A percentile compares a stretch with the other conserved stretches of the same genome.
Evolutionary conservation across 1,140 invertebrate species (phyloP).

Genomic region (Nasonia giraulti): DNA sequence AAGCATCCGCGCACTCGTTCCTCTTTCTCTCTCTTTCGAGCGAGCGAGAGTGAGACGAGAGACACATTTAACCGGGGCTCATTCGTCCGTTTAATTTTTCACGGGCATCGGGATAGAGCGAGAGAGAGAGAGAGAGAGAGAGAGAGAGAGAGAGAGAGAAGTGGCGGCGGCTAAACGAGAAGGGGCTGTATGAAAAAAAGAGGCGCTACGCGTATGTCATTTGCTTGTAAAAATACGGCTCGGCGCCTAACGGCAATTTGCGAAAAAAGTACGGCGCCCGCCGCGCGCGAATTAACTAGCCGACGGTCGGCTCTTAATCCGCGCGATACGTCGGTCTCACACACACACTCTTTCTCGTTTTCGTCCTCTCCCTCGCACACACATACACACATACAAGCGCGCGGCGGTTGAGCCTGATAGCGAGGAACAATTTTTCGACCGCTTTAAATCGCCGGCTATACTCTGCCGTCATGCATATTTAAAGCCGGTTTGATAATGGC

Average conservation of each 20-base stretch:
- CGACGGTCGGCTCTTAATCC: conserved; percentile 54
- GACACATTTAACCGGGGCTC: conserved; percentile 29
- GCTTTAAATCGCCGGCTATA: conserved; percentile 10
- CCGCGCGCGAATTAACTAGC: conserved; percentile 59
- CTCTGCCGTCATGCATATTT: conserved; percentile 40
- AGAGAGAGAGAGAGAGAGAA: background rate
- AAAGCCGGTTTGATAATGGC: conserved; percentile 37
- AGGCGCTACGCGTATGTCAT: conserved; percentile 56
- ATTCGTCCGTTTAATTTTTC: conserved; percentile 41
- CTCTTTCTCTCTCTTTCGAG: background rate
- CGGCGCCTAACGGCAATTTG: conserved; percentile 59
- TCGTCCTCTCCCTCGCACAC: background rate
- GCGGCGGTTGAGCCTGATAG: background rate
- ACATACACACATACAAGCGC: background rate
- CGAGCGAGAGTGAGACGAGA: background rate
- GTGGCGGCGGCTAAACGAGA: background rate
- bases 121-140: too few species aligned
- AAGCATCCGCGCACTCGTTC: background rate
- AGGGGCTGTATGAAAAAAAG: conserved; percentile 6
- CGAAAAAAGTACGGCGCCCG: conserved; percentile 55
- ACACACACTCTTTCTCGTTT: conserved; percentile 8
- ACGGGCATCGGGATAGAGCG: conserved; percentile 37
- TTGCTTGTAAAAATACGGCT: conserved; percentile 65
- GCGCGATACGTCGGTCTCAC: conserved; percentile 42
- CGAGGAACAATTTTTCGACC: conserved; percentile 36